Evolutionary conservation across 1,140 invertebrate species (phyloP).

Genomic region (Drosophila nigromelanica): DNA sequence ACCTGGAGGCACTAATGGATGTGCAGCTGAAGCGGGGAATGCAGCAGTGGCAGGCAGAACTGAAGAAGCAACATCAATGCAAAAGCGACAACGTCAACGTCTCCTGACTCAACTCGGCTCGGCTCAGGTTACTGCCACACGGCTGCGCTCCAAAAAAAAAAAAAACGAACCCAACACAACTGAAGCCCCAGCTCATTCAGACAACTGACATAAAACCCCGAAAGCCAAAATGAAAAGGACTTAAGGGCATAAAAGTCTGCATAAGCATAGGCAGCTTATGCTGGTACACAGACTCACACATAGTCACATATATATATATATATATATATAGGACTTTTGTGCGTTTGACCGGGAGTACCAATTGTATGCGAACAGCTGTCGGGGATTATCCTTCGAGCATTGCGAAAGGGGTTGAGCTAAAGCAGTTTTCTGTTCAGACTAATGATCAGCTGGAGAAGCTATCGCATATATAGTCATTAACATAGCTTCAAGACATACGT

Average conservation of each 20-base stretch:
- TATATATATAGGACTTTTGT: neutral
- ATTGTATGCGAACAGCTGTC: constrained; percentile 9
- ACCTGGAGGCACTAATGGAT: neutral
- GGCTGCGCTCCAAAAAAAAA: constrained; percentile 48
- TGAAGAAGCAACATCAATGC: constrained; percentile 71
- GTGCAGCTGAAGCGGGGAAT: neutral
- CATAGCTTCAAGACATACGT: neutral
- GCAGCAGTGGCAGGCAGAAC: constrained; percentile 14
- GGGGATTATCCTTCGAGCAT: constrained; percentile 1
- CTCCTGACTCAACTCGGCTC: constrained; percentile 20
- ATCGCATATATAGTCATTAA: neutral
- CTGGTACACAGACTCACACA: constrained; percentile 4
- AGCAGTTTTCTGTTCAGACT: neutral
- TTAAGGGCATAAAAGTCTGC: constrained; percentile 33
- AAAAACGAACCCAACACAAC: constrained; percentile 12
- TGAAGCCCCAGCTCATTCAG: constrained; percentile 62
- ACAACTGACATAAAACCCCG: constrained; percentile 65
- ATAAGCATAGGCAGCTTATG: constrained; percentile 25
- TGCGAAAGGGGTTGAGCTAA: constrained; percentile 1
- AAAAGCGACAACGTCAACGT: constrained; percentile 35
- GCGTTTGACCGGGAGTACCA: neutral
- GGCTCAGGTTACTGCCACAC: constrained; percentile 71
- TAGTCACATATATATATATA: too few species aligned
- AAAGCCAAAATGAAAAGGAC: constrained; percentile 57
- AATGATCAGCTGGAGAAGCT: neutral